These are phyloP conservation scores for Hypercompe scribonia DNA, from an alignment of 2,888 invertebrate species.

Conservation along the genomic window DNA sequence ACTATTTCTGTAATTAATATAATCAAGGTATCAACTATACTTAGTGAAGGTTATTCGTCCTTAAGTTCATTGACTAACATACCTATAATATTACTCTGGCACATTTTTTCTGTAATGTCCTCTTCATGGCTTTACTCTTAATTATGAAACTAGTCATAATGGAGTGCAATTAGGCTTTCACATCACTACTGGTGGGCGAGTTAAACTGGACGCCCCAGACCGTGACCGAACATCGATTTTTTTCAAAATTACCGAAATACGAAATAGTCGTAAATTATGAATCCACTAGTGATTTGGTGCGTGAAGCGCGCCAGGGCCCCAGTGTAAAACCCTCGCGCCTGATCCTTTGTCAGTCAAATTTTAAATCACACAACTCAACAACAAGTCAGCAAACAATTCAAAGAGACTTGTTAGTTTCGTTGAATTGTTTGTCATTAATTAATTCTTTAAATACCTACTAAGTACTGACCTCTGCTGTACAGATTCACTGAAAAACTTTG, in stretches of 20 bases:
- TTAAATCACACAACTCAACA: neutral
- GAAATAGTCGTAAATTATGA: neutral
- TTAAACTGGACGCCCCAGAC: neutral
- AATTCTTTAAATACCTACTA: neutral
- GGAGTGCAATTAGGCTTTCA: no score
- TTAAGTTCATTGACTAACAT: no score
- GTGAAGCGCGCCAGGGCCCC: neutral
- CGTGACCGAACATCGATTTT: neutral
- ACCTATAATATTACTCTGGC: no score
- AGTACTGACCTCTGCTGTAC: neutral
- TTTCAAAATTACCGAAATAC: neutral
- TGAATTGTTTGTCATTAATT: neutral
- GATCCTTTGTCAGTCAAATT: neutral
- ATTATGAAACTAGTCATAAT: no score
- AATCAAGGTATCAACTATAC: neutral
- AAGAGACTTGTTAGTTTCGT: neutral
- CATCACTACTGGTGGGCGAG: no score
- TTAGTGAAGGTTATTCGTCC: no score
- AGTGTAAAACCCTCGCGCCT: neutral
- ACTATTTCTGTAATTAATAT: slow-evolving; percentile 1
- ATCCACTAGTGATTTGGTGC: neutral
- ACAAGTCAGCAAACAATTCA: neutral
- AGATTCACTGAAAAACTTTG: neutral
- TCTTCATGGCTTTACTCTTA: no score
- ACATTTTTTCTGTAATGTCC: no score